Evolutionary conservation across 2,113 vertebrate species (phyloP), one percentile per base, ranked within the genome.

Genomic region (Myiagra hebetior): DNA sequence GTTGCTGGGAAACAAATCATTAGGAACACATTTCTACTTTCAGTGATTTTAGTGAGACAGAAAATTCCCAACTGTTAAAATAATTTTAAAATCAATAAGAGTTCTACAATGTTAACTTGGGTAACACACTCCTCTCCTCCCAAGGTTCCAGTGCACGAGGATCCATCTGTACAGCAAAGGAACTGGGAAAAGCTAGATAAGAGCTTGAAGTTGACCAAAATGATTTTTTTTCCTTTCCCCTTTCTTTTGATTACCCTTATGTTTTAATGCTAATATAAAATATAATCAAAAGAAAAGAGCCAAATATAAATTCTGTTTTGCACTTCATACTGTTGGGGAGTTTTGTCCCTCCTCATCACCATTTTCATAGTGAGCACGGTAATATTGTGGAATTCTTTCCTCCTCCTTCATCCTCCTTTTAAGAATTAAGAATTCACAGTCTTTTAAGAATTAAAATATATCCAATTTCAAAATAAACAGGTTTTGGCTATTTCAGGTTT

Each of bases 221-320:
- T 0, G 0, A 27, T 27, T 39, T 1, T 46, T 37, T 24, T 55
- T n/a, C n/a, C 24, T 23, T 13, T 6, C 1, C 5, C 5, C 15
- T 31, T 86, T 75, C 27, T 90, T 87, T 73, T 56, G 16, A 56
- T 78, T 52, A 74, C 6, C 13, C 3, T 41, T 62, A 15, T 27
- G 10, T 47, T 92, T 85, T 82, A 76, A 65, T 23, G 24, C 5
- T 76, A 79, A 57, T 26, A 60, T 13, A 53, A 81, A 89, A 44
- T 5, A 63, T 2, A n/a, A n/a, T 5, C 4, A 9, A 77, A 67
- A 92, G 9, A 64, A 33, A 53, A 57, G 19, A 53, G 26, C 2
- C 11, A 44, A 37, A 87, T 24, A 74, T 7, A 85, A 91, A 83
- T 62, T 74, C 26, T 47, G n/a, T 7, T 78, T 78, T 63, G 33